Conservation (phyloP, 2,797 vertebrate species). For the Pangasius macronema region DNA sequence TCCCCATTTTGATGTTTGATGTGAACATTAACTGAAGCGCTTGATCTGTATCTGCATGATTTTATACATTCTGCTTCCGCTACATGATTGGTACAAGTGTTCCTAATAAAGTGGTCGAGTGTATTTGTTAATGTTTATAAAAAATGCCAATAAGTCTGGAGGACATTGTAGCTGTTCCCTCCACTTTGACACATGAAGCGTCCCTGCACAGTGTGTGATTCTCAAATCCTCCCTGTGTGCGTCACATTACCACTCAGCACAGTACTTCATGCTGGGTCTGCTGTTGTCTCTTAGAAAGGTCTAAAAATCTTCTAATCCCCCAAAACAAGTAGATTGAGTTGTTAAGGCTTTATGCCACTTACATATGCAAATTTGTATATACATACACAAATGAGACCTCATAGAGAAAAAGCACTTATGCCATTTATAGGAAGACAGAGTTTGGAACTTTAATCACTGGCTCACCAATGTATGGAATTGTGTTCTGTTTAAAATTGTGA, state of each 20-base stretch:
- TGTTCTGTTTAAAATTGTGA: constrained; percentile 19
- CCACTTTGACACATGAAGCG: constrained; percentile 17
- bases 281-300: constrained; percentile 19
- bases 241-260: constrained; percentile 15
- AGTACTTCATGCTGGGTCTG: constrained; percentile 22
- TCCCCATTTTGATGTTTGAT: neutral
- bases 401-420: neutral
- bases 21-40: neutral
- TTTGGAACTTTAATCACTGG: constrained; percentile 5
- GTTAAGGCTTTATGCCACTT: constrained; percentile 2
- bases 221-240: constrained; percentile 37
- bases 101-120: neutral
- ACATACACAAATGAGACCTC: neutral
- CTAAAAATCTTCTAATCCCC: constrained; percentile 11
- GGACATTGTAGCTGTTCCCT: neutral
- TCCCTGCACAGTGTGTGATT: constrained; percentile 37
- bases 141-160: neutral
- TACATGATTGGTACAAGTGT: neutral
- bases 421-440: neutral
- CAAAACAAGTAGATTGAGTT: constrained; percentile 2
- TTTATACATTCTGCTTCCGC: neutral
- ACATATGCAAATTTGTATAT: neutral
- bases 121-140: neutral
- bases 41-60: neutral
- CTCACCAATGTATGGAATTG: neutral